Evolutionary conservation across 2,888 invertebrate species (phyloP), one percentile per base, ranked within the genome.

Genomic region (Beris chalybata): DNA sequence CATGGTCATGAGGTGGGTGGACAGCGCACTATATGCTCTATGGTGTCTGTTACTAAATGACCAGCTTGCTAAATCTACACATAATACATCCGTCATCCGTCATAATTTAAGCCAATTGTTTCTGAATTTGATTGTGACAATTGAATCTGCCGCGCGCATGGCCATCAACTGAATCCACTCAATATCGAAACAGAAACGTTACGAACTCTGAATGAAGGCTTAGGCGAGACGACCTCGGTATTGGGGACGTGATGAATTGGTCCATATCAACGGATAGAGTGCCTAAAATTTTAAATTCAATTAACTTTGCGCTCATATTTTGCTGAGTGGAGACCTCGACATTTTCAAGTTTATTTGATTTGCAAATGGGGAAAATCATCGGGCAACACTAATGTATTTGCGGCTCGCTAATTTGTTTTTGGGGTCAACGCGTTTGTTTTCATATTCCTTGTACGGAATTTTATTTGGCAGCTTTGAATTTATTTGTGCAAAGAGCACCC

Each of bases 61-160:
- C 13, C 52, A 30, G 48, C 48, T 59, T 48, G 11, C 50, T 29
- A 22, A 61, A 61, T 50, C 43, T 63, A 65, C 57, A 68, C 64
- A 64, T 67, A 65, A 61, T 57, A 67, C 61, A 69, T 63, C 65
- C 68, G 64, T 66, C 68, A 70, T 70, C 72, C 71, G 69, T 69
- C 70, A 72, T 72, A 73, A 78, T 78, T 77, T 79, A 76, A 77
- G 73, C 74, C 75, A 77, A 78, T 76, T 77, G 76, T 73, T 76
- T 75, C 72, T 73, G 76, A 77, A 77, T 78, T 78, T 79, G 78
- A 79, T 79, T 78, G 78, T 74, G 77, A 74, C 78, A 79, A 78
- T 79, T 78, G 77, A 77, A 76, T 76, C 75, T 69, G 72, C 68
- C 70, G 69, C 70, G 71, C 71, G 71, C 72, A 72, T 71, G 72